Conservation (phyloP, 2,888 invertebrate species). For the Pollenia amentaria region DNA sequence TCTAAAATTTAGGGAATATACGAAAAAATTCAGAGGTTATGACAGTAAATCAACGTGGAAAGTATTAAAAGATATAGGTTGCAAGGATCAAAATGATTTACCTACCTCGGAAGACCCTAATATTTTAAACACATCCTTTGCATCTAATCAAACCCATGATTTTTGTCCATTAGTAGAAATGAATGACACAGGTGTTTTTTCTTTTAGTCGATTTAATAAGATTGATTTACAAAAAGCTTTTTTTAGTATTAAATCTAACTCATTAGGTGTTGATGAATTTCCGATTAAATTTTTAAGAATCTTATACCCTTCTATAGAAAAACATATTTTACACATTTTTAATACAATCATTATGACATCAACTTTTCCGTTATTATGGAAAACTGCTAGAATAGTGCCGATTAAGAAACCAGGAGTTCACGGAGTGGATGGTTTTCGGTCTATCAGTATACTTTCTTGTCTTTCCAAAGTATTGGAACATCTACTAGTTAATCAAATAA, state of each 20-base stretch:
- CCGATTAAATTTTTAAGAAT: slow-evolving; percentile 15
- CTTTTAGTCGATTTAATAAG: no score
- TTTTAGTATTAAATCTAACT: slow-evolving; percentile 15
- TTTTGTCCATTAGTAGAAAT: no score
- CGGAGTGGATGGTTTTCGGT: background rate
- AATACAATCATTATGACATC: slow-evolving; percentile 15
- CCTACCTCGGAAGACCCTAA: no score
- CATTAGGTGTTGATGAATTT: background rate
- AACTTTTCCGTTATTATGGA: background rate
- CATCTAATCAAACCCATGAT: no score
- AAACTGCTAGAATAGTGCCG: background rate
- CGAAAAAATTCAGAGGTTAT: no score
- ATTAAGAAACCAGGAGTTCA: background rate
- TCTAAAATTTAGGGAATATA: no score
- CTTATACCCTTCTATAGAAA: background rate
- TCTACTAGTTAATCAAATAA: background rate
- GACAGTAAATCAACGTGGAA: no score
- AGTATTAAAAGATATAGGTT: no score
- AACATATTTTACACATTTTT: background rate
- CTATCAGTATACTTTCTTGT: background rate
- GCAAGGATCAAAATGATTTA: no score
- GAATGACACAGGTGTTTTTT: no score
- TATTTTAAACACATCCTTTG: background rate
- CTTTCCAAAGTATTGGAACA: slow-evolving; percentile 2
- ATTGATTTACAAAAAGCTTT: background rate